Evolutionary conservation across 2,113 vertebrate species (phyloP), one percentile per base, ranked within the genome.

Genomic region (Zosterops hypoxanthus): DNA sequence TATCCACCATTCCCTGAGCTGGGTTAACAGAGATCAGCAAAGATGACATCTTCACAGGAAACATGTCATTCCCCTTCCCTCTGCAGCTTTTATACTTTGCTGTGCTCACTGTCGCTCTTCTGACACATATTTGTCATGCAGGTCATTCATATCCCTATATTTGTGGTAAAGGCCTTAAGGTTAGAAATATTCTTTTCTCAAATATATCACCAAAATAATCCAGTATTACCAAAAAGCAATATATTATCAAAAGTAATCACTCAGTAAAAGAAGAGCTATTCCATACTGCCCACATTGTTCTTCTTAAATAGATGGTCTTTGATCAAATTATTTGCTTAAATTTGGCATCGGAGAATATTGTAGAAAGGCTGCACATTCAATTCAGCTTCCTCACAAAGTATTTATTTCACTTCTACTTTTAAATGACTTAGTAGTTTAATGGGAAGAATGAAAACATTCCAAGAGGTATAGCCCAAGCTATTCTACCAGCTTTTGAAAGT

Each of bases 371-470:
- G 11, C 47, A 86, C 75, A 20, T 25, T 63, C 20, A 64, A 13
- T 16, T 77, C 77, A 23, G 52, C 20, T 72, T 91, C 36, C 19
- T 66, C 22, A 18, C 26, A 46, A 86, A 92, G 11, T 83, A 59
- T n/a, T 59, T 44, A 36, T 8, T 34, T 8, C 18, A 83, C 7
- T 33, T 72, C 8, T 63, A 42, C 16, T 41, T 77, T 81, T 64
- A 77, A 39, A 68, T 82, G 11, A 85, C 72, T 49, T 42, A 92
- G 36, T 44, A 88, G 28, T 81, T 87, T 82, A 93, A 86, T n/a
- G n/a, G 41, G 44, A 34, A 60, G 39, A 33, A 85, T 82, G 75
- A 82, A 96, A 90, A 89, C 78, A 36, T 36, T 71, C 46, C 18
- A 72, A 66, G 55, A 89, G 19, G 6, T 57, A 12, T 26, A 81